Evolutionary conservation across 2,113 vertebrate genomes (phyloP).

Genomic region (Rhea pennata): DNA sequence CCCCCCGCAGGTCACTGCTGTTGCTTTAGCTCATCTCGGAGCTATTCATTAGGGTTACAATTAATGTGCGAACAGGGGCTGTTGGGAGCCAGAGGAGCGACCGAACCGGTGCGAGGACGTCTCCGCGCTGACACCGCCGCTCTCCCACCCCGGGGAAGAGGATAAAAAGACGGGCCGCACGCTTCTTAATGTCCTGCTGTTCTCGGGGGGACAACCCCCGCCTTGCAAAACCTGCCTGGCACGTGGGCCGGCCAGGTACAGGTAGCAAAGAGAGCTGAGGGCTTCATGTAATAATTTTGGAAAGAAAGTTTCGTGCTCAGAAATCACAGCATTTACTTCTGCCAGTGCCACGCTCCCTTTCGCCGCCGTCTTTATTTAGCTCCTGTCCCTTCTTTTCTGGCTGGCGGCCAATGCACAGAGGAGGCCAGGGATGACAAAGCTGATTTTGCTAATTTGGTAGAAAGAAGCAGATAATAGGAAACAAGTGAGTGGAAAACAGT

Average conservation of each 20-base stretch:
- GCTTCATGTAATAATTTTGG: neutral
- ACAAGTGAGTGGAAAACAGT: slow-evolving; percentile 1
- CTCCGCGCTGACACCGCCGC: neutral
- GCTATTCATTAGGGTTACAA: neutral
- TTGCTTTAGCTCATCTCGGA: neutral
- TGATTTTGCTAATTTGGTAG: slow-evolving; percentile 36
- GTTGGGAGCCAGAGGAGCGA: rapidly evolving
- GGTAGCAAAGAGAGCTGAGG: neutral
- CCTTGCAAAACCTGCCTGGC: neutral
- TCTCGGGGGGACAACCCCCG: neutral
- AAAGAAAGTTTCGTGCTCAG: neutral
- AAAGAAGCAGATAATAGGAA: slow-evolving; percentile 22
- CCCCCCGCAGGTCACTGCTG: slow-evolving; percentile 42
- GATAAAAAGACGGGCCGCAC: neutral
- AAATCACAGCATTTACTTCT: neutral
- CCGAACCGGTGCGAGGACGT: rapidly evolving
- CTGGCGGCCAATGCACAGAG: neutral
- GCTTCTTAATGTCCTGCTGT: neutral
- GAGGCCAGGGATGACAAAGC: neutral
- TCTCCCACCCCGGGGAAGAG: neutral
- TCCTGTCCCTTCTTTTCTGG: neutral
- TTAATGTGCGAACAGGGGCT: neutral
- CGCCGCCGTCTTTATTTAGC: neutral
- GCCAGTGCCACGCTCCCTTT: neutral
- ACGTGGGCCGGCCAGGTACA: neutral